phyloP scores from a whole-genome alignment of 2,888 invertebrate species.

The Asteroscopus sphinx region DNA sequence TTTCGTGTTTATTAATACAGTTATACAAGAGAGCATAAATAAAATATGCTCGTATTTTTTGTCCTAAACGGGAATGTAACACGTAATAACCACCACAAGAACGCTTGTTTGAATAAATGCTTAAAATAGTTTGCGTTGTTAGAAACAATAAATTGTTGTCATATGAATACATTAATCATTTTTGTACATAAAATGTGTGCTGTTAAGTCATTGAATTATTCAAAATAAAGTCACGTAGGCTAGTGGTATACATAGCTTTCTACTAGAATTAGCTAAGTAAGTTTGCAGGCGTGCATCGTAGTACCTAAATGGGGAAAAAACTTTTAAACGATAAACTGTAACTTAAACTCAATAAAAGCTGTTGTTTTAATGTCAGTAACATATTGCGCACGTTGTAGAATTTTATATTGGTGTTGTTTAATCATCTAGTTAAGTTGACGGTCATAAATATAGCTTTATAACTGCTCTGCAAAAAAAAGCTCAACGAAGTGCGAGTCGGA shows the following conservation, averaged over 20 bases:
- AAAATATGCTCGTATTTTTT: slow-evolving; percentile 1
- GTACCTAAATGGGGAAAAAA: slow-evolving; percentile 43
- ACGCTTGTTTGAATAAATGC: slow-evolving; percentile 2
- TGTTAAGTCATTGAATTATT: slow-evolving; percentile 22
- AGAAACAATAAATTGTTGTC: slow-evolving; percentile 18
- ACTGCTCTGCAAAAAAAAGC: too few species aligned
- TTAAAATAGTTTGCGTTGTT: slow-evolving; percentile 1
- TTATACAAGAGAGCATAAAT: not conserved
- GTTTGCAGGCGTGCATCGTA: slow-evolving; percentile 12
- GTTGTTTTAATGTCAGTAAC: slow-evolving; percentile 21
- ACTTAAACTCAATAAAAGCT: slow-evolving; percentile 7
- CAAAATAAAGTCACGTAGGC: slow-evolving; percentile 32
- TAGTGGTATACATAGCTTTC: slow-evolving; percentile 8
- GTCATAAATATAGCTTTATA: slow-evolving; percentile 2
- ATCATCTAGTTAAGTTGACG: slow-evolving; percentile 9
- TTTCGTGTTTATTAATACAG: slow-evolving; percentile 4
- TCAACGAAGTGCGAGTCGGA: too few species aligned
- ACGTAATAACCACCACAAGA: slow-evolving; percentile 1
- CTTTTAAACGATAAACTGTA: slow-evolving; percentile 14
- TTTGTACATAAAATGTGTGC: slow-evolving; percentile 3
- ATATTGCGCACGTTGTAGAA: slow-evolving; percentile 11
- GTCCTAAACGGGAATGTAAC: slow-evolving; percentile 1
- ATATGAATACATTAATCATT: slow-evolving; percentile 18
- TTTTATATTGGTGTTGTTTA: slow-evolving; percentile 20
- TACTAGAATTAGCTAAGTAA: slow-evolving; percentile 5